These are phyloP conservation scores for Cnemophilus loriae DNA, from an alignment of 2,113 vertebrate species.

Conservation along the genomic window DNA sequence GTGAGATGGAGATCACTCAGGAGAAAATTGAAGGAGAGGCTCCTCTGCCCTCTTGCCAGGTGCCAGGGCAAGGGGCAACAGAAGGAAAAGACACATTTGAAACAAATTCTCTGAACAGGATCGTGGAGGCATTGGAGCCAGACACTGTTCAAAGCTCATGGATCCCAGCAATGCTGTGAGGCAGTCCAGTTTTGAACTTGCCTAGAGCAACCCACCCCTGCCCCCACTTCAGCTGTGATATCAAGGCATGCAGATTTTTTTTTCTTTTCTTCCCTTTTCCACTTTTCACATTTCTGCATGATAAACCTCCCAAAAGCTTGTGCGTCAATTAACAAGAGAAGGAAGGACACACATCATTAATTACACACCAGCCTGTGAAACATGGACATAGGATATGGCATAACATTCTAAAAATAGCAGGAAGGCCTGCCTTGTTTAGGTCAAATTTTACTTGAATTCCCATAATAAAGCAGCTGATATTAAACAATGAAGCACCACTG, in stretches of 20 bases:
- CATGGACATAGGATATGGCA: neutral
- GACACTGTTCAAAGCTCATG: neutral
- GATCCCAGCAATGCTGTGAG: neutral
- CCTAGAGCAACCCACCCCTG: neutral
- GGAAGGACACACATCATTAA: constrained; percentile 11
- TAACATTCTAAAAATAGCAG: neutral
- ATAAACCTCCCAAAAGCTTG: constrained; percentile 7
- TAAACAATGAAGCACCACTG: neutral
- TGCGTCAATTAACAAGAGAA: constrained; percentile 8
- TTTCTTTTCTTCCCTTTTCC: neutral
- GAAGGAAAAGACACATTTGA: neutral
- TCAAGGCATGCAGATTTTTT: neutral
- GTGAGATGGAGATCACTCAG: constrained; percentile 29
- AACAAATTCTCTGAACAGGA: neutral
- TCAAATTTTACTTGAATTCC: constrained; percentile 20
- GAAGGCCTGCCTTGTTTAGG: neutral
- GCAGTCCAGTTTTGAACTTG: neutral
- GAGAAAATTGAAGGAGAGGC: constrained; percentile 33
- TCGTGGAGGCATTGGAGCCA: neutral
- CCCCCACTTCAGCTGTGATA: neutral
- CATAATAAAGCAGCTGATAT: neutral
- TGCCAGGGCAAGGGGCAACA: constrained; percentile 13
- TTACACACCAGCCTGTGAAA: neutral
- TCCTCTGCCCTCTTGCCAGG: constrained; percentile 45
- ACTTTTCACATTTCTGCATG: neutral